Base-by-base conservation (phyloP, 2,888 invertebrate species). In the Sceliomorpha sp. region DNA sequence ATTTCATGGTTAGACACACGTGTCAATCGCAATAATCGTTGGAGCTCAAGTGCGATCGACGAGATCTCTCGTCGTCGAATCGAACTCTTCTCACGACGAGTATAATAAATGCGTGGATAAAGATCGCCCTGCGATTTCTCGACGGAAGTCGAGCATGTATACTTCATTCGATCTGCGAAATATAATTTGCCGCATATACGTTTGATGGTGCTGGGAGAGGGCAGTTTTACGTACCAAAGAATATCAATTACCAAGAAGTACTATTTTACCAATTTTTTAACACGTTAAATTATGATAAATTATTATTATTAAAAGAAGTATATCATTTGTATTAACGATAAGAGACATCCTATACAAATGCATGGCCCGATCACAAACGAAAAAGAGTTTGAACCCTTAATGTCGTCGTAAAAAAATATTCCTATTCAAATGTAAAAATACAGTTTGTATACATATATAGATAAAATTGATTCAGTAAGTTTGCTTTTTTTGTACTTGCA, bases 1-100 rank as follows among this genome's bases (percentile, higher is more conserved):
- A 75, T 79, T 78, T 80, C 78, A 75, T 70, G 75, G 71, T 72
- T 67, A 60, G 55, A 74, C 58, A 73, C 71, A 64, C 75, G 70
- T 73, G 75, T 74, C 73, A 72, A 76, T 67, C 67, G 71, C 72
- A 73, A 77, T 75, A 59, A 68, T 44, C 69, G 42, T 26, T 32
- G 0, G 8, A 13, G 20, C 40, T 36, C 12, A 31, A 36, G 51
- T 13, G 47, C 53, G 45, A 63, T 53, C 58, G 26, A 24, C 26
- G 26, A 15, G 55, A 68, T 20, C 24, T 55, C 37, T 51, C 59
- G 53, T 69, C 20, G 45, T 42, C 51, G 15, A 29, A 66, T 66
- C 44, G 39, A 50, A 48, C 40, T 53, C 51, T 40, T 34, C 5
- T 13, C 12, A 31, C 34, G 29, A 32, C 10, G 37, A 47, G 39